Conservation (phyloP, 2,888 invertebrate species). For the Morpho deidamia region DNA sequence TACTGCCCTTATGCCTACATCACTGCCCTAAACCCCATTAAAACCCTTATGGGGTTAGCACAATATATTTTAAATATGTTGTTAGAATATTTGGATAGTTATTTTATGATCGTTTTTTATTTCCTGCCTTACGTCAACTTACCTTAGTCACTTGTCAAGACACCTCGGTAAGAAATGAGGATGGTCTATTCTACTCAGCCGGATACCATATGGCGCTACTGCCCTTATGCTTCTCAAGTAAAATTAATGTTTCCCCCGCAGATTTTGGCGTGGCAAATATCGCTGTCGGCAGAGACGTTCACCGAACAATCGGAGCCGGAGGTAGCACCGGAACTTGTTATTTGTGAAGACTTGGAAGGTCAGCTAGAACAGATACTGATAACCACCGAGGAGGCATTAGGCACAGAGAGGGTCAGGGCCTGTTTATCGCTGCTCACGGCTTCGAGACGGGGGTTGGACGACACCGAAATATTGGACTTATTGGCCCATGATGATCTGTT, state of each 20-base stretch:
- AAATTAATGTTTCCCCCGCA: slow-evolving; percentile 30
- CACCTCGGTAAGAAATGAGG: too few relatives aligned
- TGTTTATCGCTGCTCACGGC: slow-evolving; percentile 86
- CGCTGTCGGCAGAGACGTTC: slow-evolving; percentile 68
- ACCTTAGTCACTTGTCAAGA: too few relatives aligned
- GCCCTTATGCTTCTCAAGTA: too few relatives aligned
- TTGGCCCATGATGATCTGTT: slow-evolving; percentile 81
- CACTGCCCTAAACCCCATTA: too few relatives aligned
- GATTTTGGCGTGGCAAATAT: slow-evolving; percentile 74
- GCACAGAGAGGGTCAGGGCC: slow-evolving; percentile 80
- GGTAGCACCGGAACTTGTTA: slow-evolving; percentile 54
- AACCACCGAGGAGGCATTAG: slow-evolving; percentile 82
- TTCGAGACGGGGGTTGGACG: slow-evolving; percentile 87
- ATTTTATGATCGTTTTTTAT: too few relatives aligned
- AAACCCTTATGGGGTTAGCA: too few relatives aligned
- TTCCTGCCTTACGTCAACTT: too few relatives aligned
- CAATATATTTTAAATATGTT: too few relatives aligned
- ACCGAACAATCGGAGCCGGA: slow-evolving; percentile 62
- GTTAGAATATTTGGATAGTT: too few relatives aligned
- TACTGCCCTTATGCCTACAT: too few relatives aligned
- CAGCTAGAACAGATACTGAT: slow-evolving; percentile 83
- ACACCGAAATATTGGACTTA: slow-evolving; percentile 88
- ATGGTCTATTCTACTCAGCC: too few relatives aligned
- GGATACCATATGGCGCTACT: too few relatives aligned
- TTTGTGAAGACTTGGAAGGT: slow-evolving; percentile 69